Evolutionary conservation across 2,888 invertebrate species (phyloP), one percentile per base, ranked within the genome.

Genomic region (Margaritifera margaritifera): DNA sequence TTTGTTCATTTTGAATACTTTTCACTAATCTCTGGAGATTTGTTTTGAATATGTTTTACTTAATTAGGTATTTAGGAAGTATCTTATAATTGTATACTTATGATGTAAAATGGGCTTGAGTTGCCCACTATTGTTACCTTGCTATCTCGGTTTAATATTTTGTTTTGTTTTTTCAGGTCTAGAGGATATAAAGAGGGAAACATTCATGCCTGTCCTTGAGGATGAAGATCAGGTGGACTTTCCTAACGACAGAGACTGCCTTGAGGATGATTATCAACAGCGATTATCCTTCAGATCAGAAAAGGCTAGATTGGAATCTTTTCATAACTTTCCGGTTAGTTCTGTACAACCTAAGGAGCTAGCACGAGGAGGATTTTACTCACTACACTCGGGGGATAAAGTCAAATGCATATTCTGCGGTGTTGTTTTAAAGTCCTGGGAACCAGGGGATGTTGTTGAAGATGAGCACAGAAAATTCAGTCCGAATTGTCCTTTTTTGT

Each of bases 381-480:
- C 70, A 58, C 61, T 79, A 19, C 67, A 69, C 50, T 65, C 67
- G 15, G 72, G 72, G 1, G 79, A 79, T 61, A 69, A 67, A 66
- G 77, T 74, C 5, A 75, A 75, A 61, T 79, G 79, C 66, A 68
- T 72, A 22, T 79, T 77, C 61, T 79, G 79, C 69, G 77, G 77
- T 42, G 66, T 77, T 15, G 58, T 79, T 51, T 66, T 79, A 25
- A 77, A 75, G 57, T 69, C 64, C 57, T 79, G 79, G 79, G 77
- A 77, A 58, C 31, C 51, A 55, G 77, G 77, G 4, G 79, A 79
- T 57, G 57, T 56, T 62, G 79, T 76, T 20, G 61, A 62, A 25
- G 62, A 25, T 24, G 79, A 79, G 64, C 79, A 79, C 55, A 61
- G 20, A 27, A 75, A 71, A 54, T 77, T 75, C 62, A 77, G 75